Evolutionary conservation across 2,888 invertebrate species (phyloP).

Genomic region (Creontiades dilutus): DNA sequence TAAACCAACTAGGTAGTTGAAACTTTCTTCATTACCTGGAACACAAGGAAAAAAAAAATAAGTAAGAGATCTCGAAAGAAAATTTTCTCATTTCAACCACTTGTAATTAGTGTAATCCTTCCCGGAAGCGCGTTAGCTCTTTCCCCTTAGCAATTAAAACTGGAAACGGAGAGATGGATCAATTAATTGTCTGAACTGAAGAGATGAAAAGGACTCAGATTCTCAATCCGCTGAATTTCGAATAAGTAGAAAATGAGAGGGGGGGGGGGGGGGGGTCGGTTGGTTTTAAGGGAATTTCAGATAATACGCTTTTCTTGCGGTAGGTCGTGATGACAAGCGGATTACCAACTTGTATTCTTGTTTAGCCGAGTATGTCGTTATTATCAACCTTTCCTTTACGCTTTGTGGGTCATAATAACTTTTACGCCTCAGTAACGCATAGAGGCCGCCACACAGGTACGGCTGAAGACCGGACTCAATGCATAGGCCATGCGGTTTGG

Average conservation of each 20-base stretch:
- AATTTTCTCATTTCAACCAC: background rate
- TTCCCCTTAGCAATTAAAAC: conserved; percentile 2
- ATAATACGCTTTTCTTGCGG: background rate
- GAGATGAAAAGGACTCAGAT: conserved; percentile 7
- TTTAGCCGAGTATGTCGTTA: too few species aligned
- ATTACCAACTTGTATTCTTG: too few species aligned
- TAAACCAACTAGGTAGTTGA: too few species aligned
- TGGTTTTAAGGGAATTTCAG: background rate
- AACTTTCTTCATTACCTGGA: background rate
- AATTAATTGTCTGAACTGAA: conserved; percentile 20
- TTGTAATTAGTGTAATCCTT: conserved; percentile 1
- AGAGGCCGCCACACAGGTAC: too few species aligned
- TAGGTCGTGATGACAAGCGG: background rate
- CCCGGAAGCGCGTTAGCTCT: background rate
- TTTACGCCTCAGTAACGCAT: too few species aligned
- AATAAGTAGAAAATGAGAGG: background rate
- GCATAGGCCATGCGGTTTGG: too few species aligned
- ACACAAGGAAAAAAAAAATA: background rate
- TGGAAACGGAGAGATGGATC: conserved; percentile 14
- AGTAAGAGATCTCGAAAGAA: too few species aligned
- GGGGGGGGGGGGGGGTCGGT: background rate
- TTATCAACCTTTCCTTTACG: too few species aligned
- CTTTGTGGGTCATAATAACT: background rate
- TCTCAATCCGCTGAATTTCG: background rate
- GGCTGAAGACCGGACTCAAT: too few species aligned